Conservation (phyloP, 2,797 vertebrate genomes). For the Pteronotus mesoamericanus region DNA sequence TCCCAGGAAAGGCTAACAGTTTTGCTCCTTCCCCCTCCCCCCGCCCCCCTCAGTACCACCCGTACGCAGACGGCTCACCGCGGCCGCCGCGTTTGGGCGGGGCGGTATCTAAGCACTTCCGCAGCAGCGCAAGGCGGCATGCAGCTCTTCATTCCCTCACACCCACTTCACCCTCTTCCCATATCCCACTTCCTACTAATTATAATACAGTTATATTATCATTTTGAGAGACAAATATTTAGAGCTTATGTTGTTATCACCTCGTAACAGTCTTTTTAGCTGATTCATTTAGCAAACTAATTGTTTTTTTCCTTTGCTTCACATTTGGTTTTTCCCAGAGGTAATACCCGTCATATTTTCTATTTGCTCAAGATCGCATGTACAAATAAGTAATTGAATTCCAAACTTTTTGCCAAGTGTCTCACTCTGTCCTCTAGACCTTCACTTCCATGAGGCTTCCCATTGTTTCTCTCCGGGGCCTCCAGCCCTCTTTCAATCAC, state of each 20-base stretch:
- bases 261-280: constrained; percentile 18
- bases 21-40: not conserved
- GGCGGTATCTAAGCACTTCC: not conserved
- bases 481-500: not conserved
- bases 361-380: not conserved
- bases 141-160: not conserved
- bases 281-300: constrained; percentile 12
- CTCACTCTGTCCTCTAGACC: not conserved
- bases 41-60: not conserved
- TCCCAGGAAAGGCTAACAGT: not conserved
- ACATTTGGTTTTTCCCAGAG: not conserved
- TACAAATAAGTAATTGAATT: constrained; percentile 10
- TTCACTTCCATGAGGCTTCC: not conserved
- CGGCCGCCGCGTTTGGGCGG: too few species aligned
- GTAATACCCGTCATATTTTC: not conserved
- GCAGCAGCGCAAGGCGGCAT: not conserved
- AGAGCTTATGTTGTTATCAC: not conserved
- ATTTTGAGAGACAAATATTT: not conserved
- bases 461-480: not conserved
- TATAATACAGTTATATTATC: not conserved
- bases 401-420: not conserved
- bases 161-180: not conserved
- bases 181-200: not conserved
- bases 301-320: constrained; percentile 35
- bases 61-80: too few species aligned